Evolutionary conservation across 2,888 invertebrate species (phyloP).

Genomic region (Apodemia hepburni): DNA sequence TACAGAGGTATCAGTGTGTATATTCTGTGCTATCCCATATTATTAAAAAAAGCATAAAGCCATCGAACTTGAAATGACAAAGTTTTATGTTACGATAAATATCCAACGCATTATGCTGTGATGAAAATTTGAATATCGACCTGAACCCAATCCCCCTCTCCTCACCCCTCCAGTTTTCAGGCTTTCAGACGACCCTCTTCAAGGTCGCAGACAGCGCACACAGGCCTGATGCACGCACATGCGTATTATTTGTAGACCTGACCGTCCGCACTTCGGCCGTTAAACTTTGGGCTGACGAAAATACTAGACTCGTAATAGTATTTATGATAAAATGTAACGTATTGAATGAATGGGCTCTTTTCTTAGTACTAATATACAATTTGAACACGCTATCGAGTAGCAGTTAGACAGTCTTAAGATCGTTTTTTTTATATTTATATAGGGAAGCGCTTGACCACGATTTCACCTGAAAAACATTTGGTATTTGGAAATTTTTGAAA

Average conservation of each 20-base stretch:
- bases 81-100: neutral
- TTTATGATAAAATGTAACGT: neutral
- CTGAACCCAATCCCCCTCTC: constrained; percentile 36
- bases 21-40: no score
- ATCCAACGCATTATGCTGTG: constrained; percentile 39
- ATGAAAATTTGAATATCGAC: constrained; percentile 50
- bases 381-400: no score
- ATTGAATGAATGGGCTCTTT: no score
- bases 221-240: constrained; percentile 23
- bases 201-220: constrained; percentile 72
- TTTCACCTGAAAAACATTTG: no score
- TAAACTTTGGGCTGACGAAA: constrained; percentile 13
- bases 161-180: constrained; percentile 47
- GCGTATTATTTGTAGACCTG: constrained; percentile 34
- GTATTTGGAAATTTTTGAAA: no score
- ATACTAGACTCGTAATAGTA: constrained; percentile 12
- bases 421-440: no score
- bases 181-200: constrained; percentile 65
- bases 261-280: constrained; percentile 32
- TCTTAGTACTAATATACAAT: no score
- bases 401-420: no score
- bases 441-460: no score
- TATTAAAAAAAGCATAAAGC: no score
- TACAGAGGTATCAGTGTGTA: no score
- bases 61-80: no score